Evolutionary conservation across 1,140 invertebrate genomes (phyloP).

Genomic region (Belonocnema kinseyi): DNA sequence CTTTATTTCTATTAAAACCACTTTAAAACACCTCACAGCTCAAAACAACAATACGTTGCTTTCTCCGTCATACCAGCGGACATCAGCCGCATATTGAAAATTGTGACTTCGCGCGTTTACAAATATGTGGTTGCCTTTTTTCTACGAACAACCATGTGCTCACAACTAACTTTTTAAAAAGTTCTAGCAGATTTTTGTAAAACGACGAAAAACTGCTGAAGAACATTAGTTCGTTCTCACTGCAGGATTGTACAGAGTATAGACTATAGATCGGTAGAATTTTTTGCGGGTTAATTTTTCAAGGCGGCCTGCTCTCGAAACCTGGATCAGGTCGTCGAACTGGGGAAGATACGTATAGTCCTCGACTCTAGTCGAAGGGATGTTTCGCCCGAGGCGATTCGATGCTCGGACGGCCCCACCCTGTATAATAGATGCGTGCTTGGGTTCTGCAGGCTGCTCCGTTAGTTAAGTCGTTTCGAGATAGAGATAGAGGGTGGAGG

Average conservation of each 20-base stretch:
- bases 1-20: too few relatives aligned
- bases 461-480: slow-evolving; percentile 14
- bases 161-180: too few relatives aligned
- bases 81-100: too few relatives aligned
- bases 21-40: too few relatives aligned
- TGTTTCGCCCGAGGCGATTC: slow-evolving; percentile 16
- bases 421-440: slow-evolving; percentile 30
- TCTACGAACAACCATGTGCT: too few relatives aligned
- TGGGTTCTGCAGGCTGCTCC: not conserved
- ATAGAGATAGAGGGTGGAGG: slow-evolving; percentile 18
- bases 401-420: slow-evolving; percentile 19
- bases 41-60: too few relatives aligned
- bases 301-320: not conserved
- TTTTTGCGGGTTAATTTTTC: not conserved
- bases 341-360: not conserved
- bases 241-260: too few relatives aligned
- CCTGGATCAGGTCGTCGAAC: slow-evolving; percentile 4
- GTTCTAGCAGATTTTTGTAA: too few relatives aligned
- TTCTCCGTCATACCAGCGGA: too few relatives aligned
- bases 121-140: too few relatives aligned
- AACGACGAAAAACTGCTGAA: too few relatives aligned
- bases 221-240: not conserved
- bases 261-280: not conserved
- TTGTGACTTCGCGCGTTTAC: too few relatives aligned
- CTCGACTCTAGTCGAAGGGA: not conserved